phyloP scores from a whole-genome alignment of 2,888 invertebrate species.

The Xanthostigma xanthostigma region DNA sequence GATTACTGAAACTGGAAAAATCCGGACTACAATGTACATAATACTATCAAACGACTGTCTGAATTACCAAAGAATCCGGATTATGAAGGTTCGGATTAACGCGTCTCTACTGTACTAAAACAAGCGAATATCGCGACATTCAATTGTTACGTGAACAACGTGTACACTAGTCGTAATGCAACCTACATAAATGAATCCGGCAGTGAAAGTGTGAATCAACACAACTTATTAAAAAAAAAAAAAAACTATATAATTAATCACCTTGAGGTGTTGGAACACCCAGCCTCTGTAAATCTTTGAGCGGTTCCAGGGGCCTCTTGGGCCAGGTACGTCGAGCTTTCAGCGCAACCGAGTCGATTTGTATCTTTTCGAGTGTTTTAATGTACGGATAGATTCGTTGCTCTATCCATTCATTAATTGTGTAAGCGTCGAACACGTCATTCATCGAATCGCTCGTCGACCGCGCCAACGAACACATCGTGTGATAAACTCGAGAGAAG shows the following conservation, averaged over 20 bases:
- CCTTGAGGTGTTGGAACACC: conserved; percentile 24
- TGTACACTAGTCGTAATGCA: no score
- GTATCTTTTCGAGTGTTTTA: conserved; percentile 35
- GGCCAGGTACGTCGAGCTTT: conserved; percentile 41
- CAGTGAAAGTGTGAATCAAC: no score
- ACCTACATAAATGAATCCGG: no score
- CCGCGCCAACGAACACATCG: conserved; percentile 35
- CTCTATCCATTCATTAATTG: conserved; percentile 49
- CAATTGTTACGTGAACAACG: no score
- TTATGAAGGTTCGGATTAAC: no score
- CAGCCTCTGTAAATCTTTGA: conserved; percentile 30
- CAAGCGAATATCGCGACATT: no score
- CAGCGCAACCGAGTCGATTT: conserved; percentile 34
- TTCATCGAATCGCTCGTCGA: conserved; percentile 38
- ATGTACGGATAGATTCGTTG: conserved; percentile 43
- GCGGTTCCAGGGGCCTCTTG: conserved; percentile 38
- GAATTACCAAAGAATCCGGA: no score
- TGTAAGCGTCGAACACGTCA: conserved; percentile 42
- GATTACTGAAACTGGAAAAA: no score
- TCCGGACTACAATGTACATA: no score
- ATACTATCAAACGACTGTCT: no score
- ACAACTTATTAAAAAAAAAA: no score
- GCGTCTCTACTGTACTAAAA: no score
- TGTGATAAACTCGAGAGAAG: conserved; percentile 39
- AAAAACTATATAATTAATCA: conserved; percentile 6